phyloP scores from a whole-genome alignment of 2,113 vertebrate genomes.

The rat (Rattus norvegicus) region GRCr8 NC_086019.1:64638501-64639000 shows the following conservation, averaged over 20 bases:
- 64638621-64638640: background rate
- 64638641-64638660: background rate
- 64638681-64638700: slow-evolving; percentile 1
- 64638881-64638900: background rate
- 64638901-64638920: background rate
- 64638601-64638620: background rate
- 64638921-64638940: background rate
- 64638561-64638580: background rate
- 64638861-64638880: background rate
- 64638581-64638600: background rate
- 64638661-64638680: background rate
- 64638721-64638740: background rate
- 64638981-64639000: background rate
- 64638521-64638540: background rate
- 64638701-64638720: background rate
- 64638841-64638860: background rate
- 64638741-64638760: background rate
- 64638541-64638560: background rate
- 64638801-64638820: background rate
- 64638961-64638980: too few relatives aligned
- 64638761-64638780: background rate
- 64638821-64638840: background rate
- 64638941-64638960: rapidly evolving
- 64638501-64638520: background rate
- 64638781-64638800: background rate